These are phyloP conservation scores for Drosophila leonis DNA, from an alignment of 2,888 invertebrate species.

Conservation along the genomic window DNA sequence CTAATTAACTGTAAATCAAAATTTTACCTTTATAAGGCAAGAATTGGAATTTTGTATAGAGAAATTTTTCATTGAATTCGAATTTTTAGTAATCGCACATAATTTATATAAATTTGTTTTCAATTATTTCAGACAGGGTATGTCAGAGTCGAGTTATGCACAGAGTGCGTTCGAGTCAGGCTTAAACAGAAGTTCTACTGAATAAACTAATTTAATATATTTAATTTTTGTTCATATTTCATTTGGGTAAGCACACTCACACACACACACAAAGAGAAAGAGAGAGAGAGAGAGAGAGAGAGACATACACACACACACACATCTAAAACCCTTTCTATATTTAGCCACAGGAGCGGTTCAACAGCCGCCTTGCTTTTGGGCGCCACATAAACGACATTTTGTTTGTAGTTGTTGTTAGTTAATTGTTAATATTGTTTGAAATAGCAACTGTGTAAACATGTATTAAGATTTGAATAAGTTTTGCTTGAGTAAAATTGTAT, in stretches of 20 bases:
- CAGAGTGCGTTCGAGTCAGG: too few species aligned
- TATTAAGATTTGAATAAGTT: slow-evolving; percentile 6
- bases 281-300: too few species aligned
- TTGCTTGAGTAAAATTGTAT: slow-evolving; percentile 9
- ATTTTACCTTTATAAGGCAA: background rate
- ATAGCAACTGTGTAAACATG: slow-evolving; percentile 15
- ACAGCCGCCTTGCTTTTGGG: slow-evolving; percentile 14
- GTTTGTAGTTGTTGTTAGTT: background rate
- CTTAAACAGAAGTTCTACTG: background rate
- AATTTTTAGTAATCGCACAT: background rate
- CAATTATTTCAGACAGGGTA: background rate
- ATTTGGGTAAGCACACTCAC: background rate
- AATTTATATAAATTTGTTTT: background rate
- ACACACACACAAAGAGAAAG: slow-evolving; percentile 8
- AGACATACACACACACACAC: slow-evolving; percentile 18
- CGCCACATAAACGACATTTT: background rate
- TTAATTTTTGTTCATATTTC: background rate
- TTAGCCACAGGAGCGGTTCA: slow-evolving; percentile 30
- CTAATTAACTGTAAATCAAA: background rate
- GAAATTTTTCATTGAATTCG: background rate
- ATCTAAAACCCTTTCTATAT: slow-evolving; percentile 2
- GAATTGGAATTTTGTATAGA: background rate
- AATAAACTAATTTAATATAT: slow-evolving; percentile 2
- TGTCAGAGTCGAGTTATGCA: background rate
- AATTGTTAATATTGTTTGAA: slow-evolving; percentile 3